A percentile compares a stretch with the other conserved stretches of the same genome.
Conservation (phyloP, 2,888 invertebrate species). For the Pristionchus arcanus region DNA sequence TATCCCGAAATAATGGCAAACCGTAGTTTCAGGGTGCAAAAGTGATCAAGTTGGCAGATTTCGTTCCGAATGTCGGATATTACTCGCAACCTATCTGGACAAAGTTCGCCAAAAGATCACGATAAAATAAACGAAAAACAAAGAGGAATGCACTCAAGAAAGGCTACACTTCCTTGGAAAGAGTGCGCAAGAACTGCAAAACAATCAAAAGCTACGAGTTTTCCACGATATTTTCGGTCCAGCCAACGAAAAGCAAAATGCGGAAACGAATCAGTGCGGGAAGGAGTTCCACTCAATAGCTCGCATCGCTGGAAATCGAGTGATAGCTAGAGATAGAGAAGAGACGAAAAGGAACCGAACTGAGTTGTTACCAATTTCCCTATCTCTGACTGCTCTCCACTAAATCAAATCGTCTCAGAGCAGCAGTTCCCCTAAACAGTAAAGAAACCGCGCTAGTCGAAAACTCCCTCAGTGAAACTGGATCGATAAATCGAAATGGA, state of each 20-base stretch:
- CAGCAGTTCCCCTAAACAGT: conserved; percentile 35
- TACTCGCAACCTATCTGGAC: too few relatives aligned
- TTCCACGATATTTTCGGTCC: not conserved
- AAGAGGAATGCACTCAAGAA: too few relatives aligned
- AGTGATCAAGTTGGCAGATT: not conserved
- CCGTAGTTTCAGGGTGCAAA: not conserved
- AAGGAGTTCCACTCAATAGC: not conserved
- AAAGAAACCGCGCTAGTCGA: conserved; percentile 2
- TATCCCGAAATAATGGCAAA: not conserved
- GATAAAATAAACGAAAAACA: too few relatives aligned
- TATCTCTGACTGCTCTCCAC: not conserved
- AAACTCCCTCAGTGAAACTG: not conserved
- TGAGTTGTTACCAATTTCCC: conserved; percentile 19
- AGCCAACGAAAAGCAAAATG: not conserved
- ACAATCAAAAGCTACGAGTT: not conserved
- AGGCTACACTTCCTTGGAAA: not conserved
- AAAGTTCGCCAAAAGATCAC: too few relatives aligned
- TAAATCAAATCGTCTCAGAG: not conserved
- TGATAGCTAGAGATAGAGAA: not conserved
- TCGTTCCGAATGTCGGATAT: too few relatives aligned
- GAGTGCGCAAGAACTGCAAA: not conserved
- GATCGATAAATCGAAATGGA: not conserved
- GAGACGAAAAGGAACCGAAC: conserved; percentile 21
- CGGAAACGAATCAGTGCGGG: not conserved
- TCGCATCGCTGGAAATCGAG: not conserved